phyloP scores from a whole-genome alignment of 2,113 vertebrate genomes.

The Indri indri region DNA sequence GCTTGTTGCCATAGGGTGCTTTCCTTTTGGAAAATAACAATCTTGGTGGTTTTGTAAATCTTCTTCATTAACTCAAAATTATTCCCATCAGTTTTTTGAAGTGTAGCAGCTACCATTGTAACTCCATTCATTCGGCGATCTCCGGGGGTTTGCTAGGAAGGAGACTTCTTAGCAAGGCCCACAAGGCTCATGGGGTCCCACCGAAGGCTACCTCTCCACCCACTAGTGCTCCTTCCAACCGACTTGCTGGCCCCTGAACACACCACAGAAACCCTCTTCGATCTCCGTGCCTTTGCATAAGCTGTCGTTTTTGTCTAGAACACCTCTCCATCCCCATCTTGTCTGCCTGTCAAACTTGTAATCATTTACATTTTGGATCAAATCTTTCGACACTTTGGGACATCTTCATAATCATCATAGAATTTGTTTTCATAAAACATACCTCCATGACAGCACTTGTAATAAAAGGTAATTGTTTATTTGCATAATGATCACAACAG shows the following conservation, averaged over 20 bases:
- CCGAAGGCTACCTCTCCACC: not conserved
- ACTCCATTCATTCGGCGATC: not conserved
- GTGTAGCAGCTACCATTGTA: not conserved
- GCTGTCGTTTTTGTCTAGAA: not conserved
- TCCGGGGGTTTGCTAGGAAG: not conserved
- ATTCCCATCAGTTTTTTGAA: not conserved
- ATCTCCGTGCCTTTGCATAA: not conserved
- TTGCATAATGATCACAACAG: not conserved
- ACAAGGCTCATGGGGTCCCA: no score
- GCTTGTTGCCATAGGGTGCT: not conserved
- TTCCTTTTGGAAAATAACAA: constrained; percentile 15
- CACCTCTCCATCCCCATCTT: not conserved
- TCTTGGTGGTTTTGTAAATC: constrained; percentile 1
- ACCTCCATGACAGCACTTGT: not conserved
- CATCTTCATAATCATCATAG: not conserved
- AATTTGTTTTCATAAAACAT: not conserved
- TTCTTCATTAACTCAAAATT: constrained; percentile 5
- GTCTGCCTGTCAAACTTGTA: not conserved
- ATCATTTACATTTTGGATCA: not conserved
- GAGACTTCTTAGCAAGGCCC: not conserved
- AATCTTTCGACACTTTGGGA: not conserved
- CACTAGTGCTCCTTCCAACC: not conserved
- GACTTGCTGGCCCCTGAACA: no score
- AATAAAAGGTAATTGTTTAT: not conserved
- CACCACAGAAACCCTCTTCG: fast-evolving